A percentile compares a stretch with the other conserved stretches of the same genome.
phyloP scores from a whole-genome alignment of 2,113 vertebrate genomes.

The Gobius niger region DNA sequence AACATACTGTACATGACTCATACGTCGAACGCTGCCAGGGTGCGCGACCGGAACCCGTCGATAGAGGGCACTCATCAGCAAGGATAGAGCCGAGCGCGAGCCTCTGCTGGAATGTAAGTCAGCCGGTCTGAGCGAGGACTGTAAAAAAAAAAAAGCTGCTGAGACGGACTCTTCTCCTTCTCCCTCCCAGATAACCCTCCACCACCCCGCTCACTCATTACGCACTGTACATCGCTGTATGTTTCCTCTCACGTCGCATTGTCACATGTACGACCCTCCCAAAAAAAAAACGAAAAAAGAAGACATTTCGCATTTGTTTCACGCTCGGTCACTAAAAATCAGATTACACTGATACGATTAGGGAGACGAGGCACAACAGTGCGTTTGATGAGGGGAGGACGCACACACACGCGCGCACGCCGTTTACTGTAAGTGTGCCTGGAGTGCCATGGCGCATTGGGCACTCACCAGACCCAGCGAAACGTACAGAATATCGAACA shows the following conservation, averaged over 20 bases:
- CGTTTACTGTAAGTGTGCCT: conserved; percentile 10
- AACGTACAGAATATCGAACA: background rate
- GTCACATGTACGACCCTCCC: conserved; percentile 1
- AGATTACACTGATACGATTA: background rate
- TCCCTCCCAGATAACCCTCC: background rate
- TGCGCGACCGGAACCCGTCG: conserved; percentile 37
- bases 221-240: too few relatives aligned
- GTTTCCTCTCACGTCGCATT: conserved; percentile 13
- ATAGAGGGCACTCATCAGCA: conserved; percentile 78
- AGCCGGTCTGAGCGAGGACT: conserved; percentile 39
- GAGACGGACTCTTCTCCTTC: conserved; percentile 32
- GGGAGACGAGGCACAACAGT: background rate
- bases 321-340: background rate
- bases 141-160: conserved; percentile 47
- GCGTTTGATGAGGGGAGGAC: conserved; percentile 5
- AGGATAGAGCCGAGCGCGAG: conserved; percentile 44
- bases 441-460: conserved; percentile 52
- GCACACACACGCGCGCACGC: background rate
- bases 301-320: background rate
- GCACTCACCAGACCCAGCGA: conserved; percentile 5
- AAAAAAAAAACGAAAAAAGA: too few relatives aligned
- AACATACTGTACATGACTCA: conserved; percentile 2
- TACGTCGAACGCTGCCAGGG: background rate
- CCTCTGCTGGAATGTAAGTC: conserved; percentile 65
- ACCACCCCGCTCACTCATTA: conserved; percentile 41